Percentiles rank a stretch among this genome's conserved stretches.
Conservation (phyloP, 2,797 vertebrate species). For the Silurus lanzhouensis region DNA sequence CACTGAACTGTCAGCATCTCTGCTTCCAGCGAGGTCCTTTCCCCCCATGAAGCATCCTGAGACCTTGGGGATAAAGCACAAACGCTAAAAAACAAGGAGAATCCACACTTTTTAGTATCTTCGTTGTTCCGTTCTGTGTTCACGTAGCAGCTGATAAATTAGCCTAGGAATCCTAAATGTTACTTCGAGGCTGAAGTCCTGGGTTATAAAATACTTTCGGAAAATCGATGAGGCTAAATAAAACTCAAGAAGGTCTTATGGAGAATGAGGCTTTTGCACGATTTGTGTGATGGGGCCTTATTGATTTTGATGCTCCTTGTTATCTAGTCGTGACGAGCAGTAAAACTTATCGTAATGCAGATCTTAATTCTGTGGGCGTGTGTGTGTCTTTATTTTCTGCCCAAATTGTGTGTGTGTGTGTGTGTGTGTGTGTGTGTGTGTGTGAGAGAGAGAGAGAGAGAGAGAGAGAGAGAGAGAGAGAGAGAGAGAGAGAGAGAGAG, state of each 20-base stretch:
- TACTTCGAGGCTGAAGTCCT: background rate
- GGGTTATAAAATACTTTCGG: background rate
- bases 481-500: background rate
- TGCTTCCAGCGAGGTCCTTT: background rate
- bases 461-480: too few species aligned
- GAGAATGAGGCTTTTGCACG: background rate
- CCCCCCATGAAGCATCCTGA: background rate
- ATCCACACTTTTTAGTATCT: background rate
- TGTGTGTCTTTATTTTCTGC: slow-evolving; percentile 19
- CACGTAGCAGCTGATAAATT: slow-evolving; percentile 3
- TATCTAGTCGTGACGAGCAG: background rate
- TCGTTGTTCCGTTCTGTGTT: too few species aligned
- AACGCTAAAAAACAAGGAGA: too few species aligned
- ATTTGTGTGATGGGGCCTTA: background rate
- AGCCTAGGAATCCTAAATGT: background rate
- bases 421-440: background rate
- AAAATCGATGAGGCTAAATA: slow-evolving; percentile 6
- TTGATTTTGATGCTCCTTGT: background rate
- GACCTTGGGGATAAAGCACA: too few species aligned
- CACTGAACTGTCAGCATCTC: slow-evolving; percentile 3
- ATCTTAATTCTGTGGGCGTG: slow-evolving; percentile 12
- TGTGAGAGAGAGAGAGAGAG: too few species aligned
- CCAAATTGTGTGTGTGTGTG: background rate
- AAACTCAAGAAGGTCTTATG: background rate
- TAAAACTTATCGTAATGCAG: slow-evolving; percentile 19